Conservation (phyloP, 1,140 invertebrate genomes). For the Bradysia coprophila region DNA sequence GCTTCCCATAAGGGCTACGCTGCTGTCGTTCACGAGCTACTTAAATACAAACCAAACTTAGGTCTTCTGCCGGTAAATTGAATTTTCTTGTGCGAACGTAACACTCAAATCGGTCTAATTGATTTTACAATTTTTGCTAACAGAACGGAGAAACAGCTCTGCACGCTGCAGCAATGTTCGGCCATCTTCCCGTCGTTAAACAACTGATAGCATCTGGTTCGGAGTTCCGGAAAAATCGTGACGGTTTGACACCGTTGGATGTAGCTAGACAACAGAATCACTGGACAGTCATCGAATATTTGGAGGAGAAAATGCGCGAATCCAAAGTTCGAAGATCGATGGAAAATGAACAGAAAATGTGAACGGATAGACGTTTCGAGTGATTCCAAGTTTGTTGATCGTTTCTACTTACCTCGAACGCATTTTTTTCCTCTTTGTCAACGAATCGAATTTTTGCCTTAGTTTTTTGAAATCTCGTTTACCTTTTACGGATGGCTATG, state of each 20-base stretch:
- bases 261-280: conserved; percentile 30
- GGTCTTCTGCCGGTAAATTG: conserved; percentile 57
- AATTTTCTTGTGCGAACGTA: not conserved
- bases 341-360: too few relatives aligned
- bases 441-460: too few relatives aligned
- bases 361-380: too few relatives aligned
- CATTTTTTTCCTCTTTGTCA: too few relatives aligned
- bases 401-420: too few relatives aligned
- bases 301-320: conserved; percentile 9
- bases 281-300: conserved; percentile 18
- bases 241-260: conserved; percentile 44
- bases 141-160: conserved; percentile 81
- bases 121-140: conserved; percentile 5
- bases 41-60: conserved; percentile 63
- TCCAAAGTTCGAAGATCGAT: not conserved
- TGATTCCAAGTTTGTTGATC: too few relatives aligned
- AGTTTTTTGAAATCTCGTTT: too few relatives aligned
- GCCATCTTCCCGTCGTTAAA: conserved; percentile 60
- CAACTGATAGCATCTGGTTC: conserved; percentile 55
- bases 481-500: too few relatives aligned
- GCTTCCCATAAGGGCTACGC: conserved; percentile 82
- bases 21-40: conserved; percentile 65
- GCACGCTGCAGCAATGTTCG: conserved; percentile 76
- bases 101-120: not conserved
- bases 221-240: conserved; percentile 45